Base-by-base conservation (phyloP, 2,888 invertebrate species). In the Dynastes grantii region DNA sequence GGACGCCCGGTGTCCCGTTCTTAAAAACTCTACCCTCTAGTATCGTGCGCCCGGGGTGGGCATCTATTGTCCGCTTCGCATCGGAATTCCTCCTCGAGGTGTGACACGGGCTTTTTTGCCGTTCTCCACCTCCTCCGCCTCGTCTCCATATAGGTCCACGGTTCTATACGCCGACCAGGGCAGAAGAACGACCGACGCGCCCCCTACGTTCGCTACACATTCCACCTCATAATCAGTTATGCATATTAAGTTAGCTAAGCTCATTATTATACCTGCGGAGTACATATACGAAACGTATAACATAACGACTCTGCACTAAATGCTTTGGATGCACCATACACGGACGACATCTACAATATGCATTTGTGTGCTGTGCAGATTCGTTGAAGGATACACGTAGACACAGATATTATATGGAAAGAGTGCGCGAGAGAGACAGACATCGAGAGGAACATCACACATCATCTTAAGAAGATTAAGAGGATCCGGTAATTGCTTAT, bases 201-300 rank as follows among this genome's bases (percentile, higher is more conserved):
- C 78, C 73, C 61, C 78, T 75, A 64, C 78, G 67, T 75, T 78
- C 80, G 82, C 81, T 83, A 84, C 84, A 85, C 85, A 87, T 87
- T 86, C 87, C 85, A 83, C 84, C 83, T 84, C 86, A 87, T 87
- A 88, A 88, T 88, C 88, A 87, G 87, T 87, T 88, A 88, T 88
- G 88, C 87, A 87, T 88, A 88, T 88, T 88, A 87, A 87, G 87
- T 88, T 88, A 85, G 87, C 87, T 88, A 88, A 87, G 88, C 87
- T 88, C 87, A 88, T 88, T 88, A 88, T 88, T 87, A 87, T 87
- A 87, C 87, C 87, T 84, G 87, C 85, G 82, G 86, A 87, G 86
- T 85, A 86, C 83, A 85, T 84, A 71, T 58, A 37, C 58, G 2
- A 16, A 37, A 58, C 22, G 40, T 61, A 75, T 75, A 75, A 45